Base-by-base conservation (phyloP, 37 sponge, comb jelly and placozoan genomes). In the Axinella damicornis region DNA sequence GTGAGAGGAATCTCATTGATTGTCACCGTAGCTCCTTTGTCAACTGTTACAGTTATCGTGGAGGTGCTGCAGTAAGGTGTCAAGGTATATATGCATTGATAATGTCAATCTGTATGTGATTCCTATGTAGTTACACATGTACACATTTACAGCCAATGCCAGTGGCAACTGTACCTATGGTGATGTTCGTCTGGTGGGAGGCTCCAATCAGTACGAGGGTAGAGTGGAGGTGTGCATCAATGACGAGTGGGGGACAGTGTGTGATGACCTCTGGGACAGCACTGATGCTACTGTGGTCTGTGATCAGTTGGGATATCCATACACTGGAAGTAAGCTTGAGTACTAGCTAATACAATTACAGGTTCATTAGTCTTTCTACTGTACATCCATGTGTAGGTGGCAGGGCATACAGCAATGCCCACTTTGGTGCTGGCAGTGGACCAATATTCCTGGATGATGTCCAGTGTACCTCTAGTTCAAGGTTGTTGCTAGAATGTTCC, bases 161-260 rank as follows among this genome's bases (percentile, higher is more conserved):
- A 38, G 46, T 38, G n/a, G 24, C 18, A 39, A 40, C 41, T 71
- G 72, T 21, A 38, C 21, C 16, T 71, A 71, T 39, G 72, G 72
- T 37, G 46, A 35, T 40, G 46, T 71, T 39, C 72, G 72, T 36
- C 34, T 74, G 59, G 75, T 74, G 30, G 75, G 58, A 28, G 75
- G 75, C 16, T 27, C 24, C 24, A 30, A 28, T 52, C 21, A 40
- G 27, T 55, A 56, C 5, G 75, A 74, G 54, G 75, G 75, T 19
- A 74, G 57, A 28, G 75, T 74, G 34, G 75, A 74, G 19, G 75
- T 74, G 57, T 74, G 75, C 54, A 18, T 57, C 27, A 57, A 20
- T 24, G 37, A 24, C 31, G 11, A 28, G 18, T 74, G 75, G 75
- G 58, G 46, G 19, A 57, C 75, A 24, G 25, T 74, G 16, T 74